phyloP scores from a whole-genome alignment of 2,797 vertebrate species.

The Enteromius unitaeniatus region DNA sequence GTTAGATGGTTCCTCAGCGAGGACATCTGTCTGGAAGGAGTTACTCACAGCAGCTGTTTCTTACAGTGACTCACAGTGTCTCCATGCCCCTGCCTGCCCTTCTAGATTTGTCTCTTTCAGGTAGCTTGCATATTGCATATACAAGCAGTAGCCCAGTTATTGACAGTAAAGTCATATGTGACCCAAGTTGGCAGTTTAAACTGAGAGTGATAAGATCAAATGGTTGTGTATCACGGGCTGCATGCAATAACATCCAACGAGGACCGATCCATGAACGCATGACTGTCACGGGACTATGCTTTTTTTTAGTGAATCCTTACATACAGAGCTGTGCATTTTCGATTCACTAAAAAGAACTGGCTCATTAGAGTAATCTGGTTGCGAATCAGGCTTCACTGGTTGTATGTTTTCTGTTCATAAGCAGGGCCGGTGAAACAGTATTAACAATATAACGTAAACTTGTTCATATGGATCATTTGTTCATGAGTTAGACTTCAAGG shows the following conservation, averaged over 20 bases:
- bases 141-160: background rate
- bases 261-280: background rate
- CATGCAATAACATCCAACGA: background rate
- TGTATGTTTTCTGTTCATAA: background rate
- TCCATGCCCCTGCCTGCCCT: background rate
- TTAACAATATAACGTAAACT: too few species aligned
- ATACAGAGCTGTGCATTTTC: background rate
- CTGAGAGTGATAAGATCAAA: background rate
- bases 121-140: background rate
- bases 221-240: background rate
- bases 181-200: background rate
- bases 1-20: slow-evolving; percentile 20
- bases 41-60: slow-evolving; percentile 49
- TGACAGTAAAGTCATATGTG: background rate
- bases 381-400: too few species aligned
- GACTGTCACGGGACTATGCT: background rate
- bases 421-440: too few species aligned
- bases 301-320: background rate
- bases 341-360: background rate
- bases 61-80: slow-evolving; percentile 26
- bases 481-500: background rate
- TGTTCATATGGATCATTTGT: background rate
- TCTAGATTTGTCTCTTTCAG: background rate
- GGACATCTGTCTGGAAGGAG: slow-evolving; percentile 29
- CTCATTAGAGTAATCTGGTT: background rate